phyloP scores from a whole-genome alignment of 2,888 invertebrate genomes.

The Xylocampa areola region DNA sequence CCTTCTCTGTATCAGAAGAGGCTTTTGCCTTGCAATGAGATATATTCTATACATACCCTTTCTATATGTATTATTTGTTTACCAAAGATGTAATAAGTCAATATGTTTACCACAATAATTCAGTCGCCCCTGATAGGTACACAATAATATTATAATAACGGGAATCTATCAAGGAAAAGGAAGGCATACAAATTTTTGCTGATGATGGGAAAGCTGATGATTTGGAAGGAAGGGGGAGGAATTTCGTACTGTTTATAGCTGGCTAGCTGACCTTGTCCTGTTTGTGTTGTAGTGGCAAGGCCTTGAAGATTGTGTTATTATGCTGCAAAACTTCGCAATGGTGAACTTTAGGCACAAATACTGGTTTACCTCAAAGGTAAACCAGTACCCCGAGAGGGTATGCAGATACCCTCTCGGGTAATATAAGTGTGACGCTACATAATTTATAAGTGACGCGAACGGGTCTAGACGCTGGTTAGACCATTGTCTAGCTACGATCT shows the following conservation, averaged over 20 bases:
- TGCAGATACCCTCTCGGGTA: too few relatives aligned
- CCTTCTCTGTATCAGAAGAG: too few relatives aligned
- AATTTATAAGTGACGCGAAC: conserved; percentile 13
- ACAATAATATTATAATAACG: conserved; percentile 31
- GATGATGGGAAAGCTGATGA: conserved; percentile 11
- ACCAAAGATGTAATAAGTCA: conserved; percentile 13
- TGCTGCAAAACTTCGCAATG: too few relatives aligned
- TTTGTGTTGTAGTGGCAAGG: too few relatives aligned
- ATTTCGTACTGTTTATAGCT: background rate
- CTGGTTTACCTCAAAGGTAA: too few relatives aligned
- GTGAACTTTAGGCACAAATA: too few relatives aligned
- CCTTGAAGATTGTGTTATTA: too few relatives aligned
- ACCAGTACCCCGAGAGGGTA: too few relatives aligned
- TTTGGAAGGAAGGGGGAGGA: background rate
- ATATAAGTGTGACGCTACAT: too few relatives aligned
- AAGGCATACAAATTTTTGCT: conserved; percentile 27
- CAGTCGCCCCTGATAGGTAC: conserved; percentile 16
- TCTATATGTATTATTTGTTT: conserved; percentile 11
- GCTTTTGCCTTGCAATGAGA: too few relatives aligned
- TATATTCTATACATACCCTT: too few relatives aligned
- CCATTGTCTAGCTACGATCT: conserved; percentile 8
- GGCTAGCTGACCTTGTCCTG: background rate
- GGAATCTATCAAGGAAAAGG: conserved; percentile 5
- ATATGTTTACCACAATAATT: conserved; percentile 4
- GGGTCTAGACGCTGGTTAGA: conserved; percentile 12